phyloP scores from a whole-genome alignment of 2,113 vertebrate genomes.

The Actenoides lindsayi region DNA sequence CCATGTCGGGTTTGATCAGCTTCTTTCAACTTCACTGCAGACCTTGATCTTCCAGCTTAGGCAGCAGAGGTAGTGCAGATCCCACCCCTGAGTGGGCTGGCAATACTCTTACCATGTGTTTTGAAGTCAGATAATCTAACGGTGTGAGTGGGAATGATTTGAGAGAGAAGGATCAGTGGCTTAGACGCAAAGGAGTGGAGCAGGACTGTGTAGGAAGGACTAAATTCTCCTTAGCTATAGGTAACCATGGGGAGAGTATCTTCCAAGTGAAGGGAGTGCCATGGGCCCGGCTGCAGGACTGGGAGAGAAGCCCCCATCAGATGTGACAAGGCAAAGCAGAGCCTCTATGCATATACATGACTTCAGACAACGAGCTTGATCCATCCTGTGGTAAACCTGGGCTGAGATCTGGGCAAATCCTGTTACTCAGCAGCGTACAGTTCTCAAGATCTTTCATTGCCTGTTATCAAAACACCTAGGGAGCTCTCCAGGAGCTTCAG shows the following conservation, averaged over 20 bases:
- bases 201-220: background rate
- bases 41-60: background rate
- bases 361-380: background rate
- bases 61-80: background rate
- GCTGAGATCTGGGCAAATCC: background rate
- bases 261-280: background rate
- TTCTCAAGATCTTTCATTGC: background rate
- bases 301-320: background rate
- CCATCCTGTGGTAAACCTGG: background rate
- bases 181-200: background rate
- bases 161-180: background rate
- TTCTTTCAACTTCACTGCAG: background rate
- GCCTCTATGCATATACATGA: background rate
- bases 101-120: rapidly evolving
- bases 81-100: background rate
- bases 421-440: background rate
- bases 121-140: background rate
- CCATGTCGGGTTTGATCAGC: rapidly evolving
- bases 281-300: background rate
- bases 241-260: background rate
- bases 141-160: background rate
- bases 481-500: background rate
- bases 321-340: background rate
- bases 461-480: background rate
- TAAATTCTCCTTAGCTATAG: background rate